phyloP scores from a whole-genome alignment of 2,113 vertebrate genomes.

The Tor tambroides region DNA sequence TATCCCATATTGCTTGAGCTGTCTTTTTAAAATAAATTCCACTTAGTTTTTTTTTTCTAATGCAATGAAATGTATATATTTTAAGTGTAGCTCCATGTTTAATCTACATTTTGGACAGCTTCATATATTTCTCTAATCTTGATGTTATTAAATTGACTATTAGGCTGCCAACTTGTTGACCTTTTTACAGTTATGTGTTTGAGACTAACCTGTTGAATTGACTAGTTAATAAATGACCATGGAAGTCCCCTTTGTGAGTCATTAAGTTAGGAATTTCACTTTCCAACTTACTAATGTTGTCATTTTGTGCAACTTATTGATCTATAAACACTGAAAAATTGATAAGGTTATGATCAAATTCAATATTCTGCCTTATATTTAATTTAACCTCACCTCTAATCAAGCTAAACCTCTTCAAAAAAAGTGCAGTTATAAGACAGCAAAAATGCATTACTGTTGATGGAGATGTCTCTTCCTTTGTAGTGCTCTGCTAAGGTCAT shows the following conservation, averaged over 20 bases:
- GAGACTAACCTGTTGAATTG: neutral
- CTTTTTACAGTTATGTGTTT: too few species aligned
- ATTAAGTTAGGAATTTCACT: neutral
- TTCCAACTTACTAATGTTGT: neutral
- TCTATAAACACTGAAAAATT: neutral
- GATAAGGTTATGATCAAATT: neutral
- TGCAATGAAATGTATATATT: too few species aligned
- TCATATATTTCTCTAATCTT: too few species aligned
- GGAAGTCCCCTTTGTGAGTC: neutral
- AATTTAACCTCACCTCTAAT: neutral
- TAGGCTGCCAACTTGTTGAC: too few species aligned
- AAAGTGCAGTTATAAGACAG: neutral
- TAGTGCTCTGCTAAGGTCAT: slow-evolving; percentile 93
- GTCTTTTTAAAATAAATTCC: too few species aligned
- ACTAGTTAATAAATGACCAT: slow-evolving; percentile 38
- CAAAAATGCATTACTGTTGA: slow-evolving; percentile 83
- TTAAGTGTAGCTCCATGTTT: too few species aligned
- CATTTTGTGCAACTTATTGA: neutral
- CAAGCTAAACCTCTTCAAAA: neutral
- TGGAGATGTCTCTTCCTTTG: slow-evolving; percentile 90
- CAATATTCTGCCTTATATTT: neutral
- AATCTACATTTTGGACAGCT: neutral
- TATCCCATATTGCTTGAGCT: too few species aligned
- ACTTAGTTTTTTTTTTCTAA: neutral
- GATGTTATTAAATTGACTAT: too few species aligned